Evolutionary conservation across 2,888 invertebrate species (phyloP), one percentile per base, ranked within the genome.

Genomic region (Drymonia ruficornis): DNA sequence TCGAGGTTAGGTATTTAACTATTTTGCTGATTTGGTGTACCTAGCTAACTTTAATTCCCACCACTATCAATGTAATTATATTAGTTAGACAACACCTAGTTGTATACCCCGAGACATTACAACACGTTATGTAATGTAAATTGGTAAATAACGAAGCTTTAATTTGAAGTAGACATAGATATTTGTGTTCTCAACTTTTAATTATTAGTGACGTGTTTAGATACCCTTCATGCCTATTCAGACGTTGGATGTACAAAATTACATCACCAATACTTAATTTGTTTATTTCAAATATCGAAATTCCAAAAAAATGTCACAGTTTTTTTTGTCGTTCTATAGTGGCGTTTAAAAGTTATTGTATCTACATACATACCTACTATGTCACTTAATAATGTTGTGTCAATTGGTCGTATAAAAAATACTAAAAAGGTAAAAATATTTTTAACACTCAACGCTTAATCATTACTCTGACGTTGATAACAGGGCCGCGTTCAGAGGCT

Each of bases 91-190:
- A 59, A 80, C 88, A 89, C 86, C 76, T 89, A 87, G 83, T 67
- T 78, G 74, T 75, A 80, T 79, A 72, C 80, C 80, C 80, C 68
- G 74, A 65, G 67, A 81, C 74, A 75, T 81, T 76, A 84, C 79
- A 76, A 56, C 70, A 68, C 65, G 71, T 78, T 72, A 76, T 80
- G 82, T 83, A 75, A 79, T 81, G 86, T 84, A 77, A 83, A 80
- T 80, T 91, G 91, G 91, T 91, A 92, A 92, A 84, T 68, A 83
- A 79, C 67, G 78, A 91, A 91, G 91, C 91, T 92, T 92, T 92
- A 91, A 92, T 91, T 92, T 92, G 91, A 70, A 78, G 91, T 92
- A 91, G 91, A 82, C 56, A 71, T 88, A 87, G 86, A 81, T 73
- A 80, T 72, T 87, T 91, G 85, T 89, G 89, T 91, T 90, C 84